Percentiles rank a stretch among this genome's conserved stretches.
Evolutionary conservation across 1,140 invertebrate genomes (phyloP).

Genomic region (Drosophila pruinosa): DNA sequence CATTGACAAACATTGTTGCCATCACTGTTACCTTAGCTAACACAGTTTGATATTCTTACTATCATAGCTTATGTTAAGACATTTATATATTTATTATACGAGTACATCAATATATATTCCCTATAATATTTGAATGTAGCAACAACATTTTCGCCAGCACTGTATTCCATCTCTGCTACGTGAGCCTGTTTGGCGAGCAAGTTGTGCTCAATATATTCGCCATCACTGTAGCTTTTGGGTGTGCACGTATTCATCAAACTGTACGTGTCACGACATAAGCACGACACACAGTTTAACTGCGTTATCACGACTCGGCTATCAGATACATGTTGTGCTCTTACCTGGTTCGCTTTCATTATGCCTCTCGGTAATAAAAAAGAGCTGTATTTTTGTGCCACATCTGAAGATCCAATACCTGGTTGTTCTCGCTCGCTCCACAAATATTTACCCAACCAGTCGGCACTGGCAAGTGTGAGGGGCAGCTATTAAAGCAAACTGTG

Average conservation of each 20-base stretch:
- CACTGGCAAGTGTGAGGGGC: constrained; percentile 15
- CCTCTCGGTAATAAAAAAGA: constrained; percentile 15
- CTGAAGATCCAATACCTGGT: constrained; percentile 55
- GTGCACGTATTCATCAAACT: background rate
- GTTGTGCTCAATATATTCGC: background rate
- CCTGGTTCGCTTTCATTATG: background rate
- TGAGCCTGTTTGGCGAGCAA: too few species aligned
- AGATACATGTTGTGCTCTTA: constrained; percentile 4
- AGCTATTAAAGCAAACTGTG: constrained; percentile 59
- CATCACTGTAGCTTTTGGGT: background rate
- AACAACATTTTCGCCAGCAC: background rate
- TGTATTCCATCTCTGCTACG: too few species aligned
- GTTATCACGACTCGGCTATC: background rate
- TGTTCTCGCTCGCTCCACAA: constrained; percentile 45
- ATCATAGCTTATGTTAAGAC: too few species aligned
- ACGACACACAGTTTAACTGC: background rate
- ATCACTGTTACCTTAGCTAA: too few species aligned
- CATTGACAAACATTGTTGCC: too few species aligned
- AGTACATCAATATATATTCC: too few species aligned
- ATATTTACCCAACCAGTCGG: constrained; percentile 57
- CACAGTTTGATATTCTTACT: too few species aligned
- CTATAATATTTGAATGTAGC: too few species aligned
- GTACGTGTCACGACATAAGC: background rate
- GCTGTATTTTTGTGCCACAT: constrained; percentile 65
- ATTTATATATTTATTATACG: too few species aligned